A percentile compares a stretch with the other conserved stretches of the same genome.
phyloP scores from a whole-genome alignment of 2,113 vertebrate genomes.

The Microtus ochrogaster region DNA sequence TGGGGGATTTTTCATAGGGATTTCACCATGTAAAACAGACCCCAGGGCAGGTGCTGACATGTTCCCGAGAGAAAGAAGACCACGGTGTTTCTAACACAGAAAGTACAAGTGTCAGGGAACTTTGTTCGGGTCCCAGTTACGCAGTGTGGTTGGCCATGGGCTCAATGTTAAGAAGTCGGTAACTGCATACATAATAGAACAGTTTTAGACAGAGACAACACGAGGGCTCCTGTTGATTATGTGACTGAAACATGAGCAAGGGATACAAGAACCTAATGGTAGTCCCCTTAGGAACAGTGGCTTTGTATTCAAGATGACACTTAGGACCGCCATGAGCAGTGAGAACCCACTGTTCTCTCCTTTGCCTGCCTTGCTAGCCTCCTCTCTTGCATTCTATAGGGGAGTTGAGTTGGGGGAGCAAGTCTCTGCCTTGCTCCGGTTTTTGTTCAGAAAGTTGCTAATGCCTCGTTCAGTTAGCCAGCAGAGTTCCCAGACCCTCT shows the following conservation, averaged over 20 bases:
- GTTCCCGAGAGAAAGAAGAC: not conserved
- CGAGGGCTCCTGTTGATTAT: not conserved
- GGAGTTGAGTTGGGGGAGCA: not conserved
- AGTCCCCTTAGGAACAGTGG: not conserved
- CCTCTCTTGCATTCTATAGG: not conserved
- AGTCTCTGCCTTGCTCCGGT: not conserved
- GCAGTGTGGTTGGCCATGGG: not conserved
- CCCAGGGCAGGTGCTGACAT: fast-evolving
- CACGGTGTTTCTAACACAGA: no score
- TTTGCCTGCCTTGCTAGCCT: no score
- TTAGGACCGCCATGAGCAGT: fast-evolving
- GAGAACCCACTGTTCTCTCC: not conserved
- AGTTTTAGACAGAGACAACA: not conserved
- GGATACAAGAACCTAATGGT: not conserved
- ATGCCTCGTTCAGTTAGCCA: no score
- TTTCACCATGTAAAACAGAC: not conserved
- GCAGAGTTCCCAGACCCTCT: not conserved
- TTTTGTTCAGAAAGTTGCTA: not conserved
- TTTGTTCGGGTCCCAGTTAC: not conserved
- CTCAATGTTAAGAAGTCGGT: not conserved
- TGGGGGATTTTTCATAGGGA: not conserved
- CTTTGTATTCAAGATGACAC: not conserved
- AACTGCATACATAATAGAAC: not conserved
- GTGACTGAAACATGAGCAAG: not conserved
- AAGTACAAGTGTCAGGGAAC: not conserved